A percentile compares a stretch with the other conserved stretches of the same genome.
Evolutionary conservation across 2,113 vertebrate species (phyloP).

Genomic region (Oreamnos americanus): DNA sequence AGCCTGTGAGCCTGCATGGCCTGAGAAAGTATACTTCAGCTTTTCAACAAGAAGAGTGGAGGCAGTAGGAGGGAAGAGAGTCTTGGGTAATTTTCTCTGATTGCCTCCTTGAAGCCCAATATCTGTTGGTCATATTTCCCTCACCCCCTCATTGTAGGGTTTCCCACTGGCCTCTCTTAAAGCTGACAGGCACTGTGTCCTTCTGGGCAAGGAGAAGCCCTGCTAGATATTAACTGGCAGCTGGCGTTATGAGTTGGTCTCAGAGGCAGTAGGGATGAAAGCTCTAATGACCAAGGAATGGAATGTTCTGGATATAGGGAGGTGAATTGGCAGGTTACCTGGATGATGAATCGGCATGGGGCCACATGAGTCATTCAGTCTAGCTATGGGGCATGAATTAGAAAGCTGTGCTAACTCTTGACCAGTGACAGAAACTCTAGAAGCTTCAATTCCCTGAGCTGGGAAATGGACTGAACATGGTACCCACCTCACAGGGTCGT

Average conservation of each 20-base stretch:
- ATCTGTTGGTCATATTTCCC: not conserved
- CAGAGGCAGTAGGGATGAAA: not conserved
- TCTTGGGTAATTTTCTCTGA: not conserved
- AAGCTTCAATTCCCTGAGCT: slow-evolving; percentile 23
- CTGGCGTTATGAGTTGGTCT: not conserved
- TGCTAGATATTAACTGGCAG: not conserved
- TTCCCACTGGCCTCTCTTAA: not conserved
- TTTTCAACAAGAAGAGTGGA: not conserved
- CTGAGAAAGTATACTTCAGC: not conserved
- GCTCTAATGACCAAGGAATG: not conserved
- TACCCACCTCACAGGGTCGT: not conserved
- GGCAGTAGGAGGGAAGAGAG: not conserved
- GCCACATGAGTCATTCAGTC: slow-evolving; percentile 21
- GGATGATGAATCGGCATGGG: not conserved
- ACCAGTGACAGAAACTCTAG: not conserved
- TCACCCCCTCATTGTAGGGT: not conserved
- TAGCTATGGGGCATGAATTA: not conserved
- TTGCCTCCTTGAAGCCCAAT: not conserved
- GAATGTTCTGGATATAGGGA: not conserved
- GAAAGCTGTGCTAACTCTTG: not conserved
- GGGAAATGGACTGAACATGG: slow-evolving; percentile 3
- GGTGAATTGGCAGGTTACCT: not conserved
- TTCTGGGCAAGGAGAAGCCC: not conserved
- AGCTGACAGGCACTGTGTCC: not conserved
- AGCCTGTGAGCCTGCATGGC: not conserved